Conservation (phyloP, 2,797 vertebrate species). For the Myripristis murdjan region DNA sequence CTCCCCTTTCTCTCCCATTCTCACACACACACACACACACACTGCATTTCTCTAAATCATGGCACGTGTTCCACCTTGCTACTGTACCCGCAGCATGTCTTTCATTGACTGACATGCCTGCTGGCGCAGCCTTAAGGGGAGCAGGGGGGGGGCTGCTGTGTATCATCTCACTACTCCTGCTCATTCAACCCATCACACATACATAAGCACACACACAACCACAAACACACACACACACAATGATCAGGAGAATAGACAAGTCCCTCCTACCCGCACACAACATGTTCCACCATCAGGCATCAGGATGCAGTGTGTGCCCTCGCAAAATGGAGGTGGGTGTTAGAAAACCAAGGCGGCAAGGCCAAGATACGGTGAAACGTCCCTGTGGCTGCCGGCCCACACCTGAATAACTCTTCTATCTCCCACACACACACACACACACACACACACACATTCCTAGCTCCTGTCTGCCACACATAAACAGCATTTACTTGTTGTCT, state of each 20-base stretch:
- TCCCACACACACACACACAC: slow-evolving; percentile 4
- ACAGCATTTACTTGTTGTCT: slow-evolving; percentile 32
- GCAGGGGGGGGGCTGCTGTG: slow-evolving; percentile 2
- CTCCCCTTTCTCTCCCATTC: neutral
- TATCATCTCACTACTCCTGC: slow-evolving; percentile 45
- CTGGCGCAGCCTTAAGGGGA: slow-evolving; percentile 25
- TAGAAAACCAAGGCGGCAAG: slow-evolving; percentile 40
- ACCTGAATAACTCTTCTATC: slow-evolving; percentile 70
- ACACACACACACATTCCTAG: slow-evolving; percentile 43
- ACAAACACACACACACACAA: too few species aligned
- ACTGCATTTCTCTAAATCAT: slow-evolving; percentile 16
- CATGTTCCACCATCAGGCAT: slow-evolving; percentile 43
- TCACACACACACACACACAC: slow-evolving; percentile 3
- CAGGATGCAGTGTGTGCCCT: slow-evolving; percentile 46
- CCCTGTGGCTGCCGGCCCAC: slow-evolving; percentile 66
- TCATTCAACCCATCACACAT: slow-evolving; percentile 20
- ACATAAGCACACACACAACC: slow-evolving; percentile 24
- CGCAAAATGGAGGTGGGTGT: slow-evolving; percentile 72
- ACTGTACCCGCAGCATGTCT: too few species aligned
- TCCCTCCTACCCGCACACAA: slow-evolving; percentile 29
- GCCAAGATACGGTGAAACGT: slow-evolving; percentile 62
- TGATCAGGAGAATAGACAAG: slow-evolving; percentile 18
- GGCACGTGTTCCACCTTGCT: slow-evolving; percentile 16
- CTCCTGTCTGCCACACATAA: slow-evolving; percentile 55
- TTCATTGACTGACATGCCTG: slow-evolving; percentile 40